Evolutionary conservation across 1,140 invertebrate species (phyloP), one percentile per base, ranked within the genome.

Genomic region (Euwallacea similis): DNA sequence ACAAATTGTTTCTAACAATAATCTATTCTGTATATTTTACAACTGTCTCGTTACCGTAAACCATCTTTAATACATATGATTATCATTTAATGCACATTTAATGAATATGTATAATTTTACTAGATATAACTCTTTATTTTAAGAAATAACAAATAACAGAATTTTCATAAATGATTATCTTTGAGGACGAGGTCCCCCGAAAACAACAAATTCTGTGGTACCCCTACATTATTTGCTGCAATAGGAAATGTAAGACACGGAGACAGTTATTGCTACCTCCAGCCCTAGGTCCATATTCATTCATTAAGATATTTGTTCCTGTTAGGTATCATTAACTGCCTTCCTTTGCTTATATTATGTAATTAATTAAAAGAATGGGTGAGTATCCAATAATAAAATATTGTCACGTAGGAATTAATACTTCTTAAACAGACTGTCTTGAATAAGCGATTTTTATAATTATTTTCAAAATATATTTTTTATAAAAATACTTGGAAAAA

Each of bases 31-130:
- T 50, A 50, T 10, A 50, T 50, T 50, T 50, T 10, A 50, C 46
- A 50, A 50, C 46, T 10, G 46, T 50, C 13, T 50, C 46, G 13
- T 50, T 50, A 50, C 46, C 46, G 13, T 50, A 50, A 50, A 50
- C 46, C 46, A 50, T 50, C 46, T 50, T 50, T 50, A 50, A 50
- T 50, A 50, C 9, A 50, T 50, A 50, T 50, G 46, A 50, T 50
- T 50, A 50, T 50, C 46, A 50, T 50, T 50, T 50, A 50, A 11
- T 50, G 9, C 46, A 50, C 46, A 50, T 50, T 11, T 13, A 50
- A 50, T 50, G 46, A 50, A 50, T 50, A 50, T 50, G 46, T 50
- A 50, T 50, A 50, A 50, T 50, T 50, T 13, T 11, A 50, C 46
- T 50, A 50, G 46, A 50, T 50, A 50, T 50, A 50, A 10, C 46